Base-by-base conservation (phyloP, 2,888 invertebrate genomes). In the Agrotis exclamationis region DNA sequence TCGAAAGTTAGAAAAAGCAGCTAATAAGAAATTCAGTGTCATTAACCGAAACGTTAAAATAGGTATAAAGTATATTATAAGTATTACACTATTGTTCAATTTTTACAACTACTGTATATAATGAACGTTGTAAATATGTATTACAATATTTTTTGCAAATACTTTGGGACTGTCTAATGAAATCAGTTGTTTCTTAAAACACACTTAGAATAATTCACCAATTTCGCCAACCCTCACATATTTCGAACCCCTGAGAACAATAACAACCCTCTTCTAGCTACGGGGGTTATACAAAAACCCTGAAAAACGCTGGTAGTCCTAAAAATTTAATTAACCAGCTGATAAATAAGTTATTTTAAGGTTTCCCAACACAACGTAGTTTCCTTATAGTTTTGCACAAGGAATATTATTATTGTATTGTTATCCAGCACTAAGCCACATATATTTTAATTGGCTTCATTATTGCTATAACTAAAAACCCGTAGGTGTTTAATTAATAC, bases 401-500 rank as follows among this genome's bases (percentile, higher is more conserved):
- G 64, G 53, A 66, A 56, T 68, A n/a, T 60, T 63, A n/a, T 60
- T 63, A 45, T 57, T 65, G 33, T 47, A 45, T 53, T 48, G 47
- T 78, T 79, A 78, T 82, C 78, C 54, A 47, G 51, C n/a, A 51
- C 3, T 45, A 44, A 9, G 16, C 20, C 48, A 54, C 44, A 83
- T 54, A 69, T 28, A 82, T 84, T 84, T 82, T 82, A 82, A 82
- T 82, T 82, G 82, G 82, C 50, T 39, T 54, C 57, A 79, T 60
- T 56, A 64, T 24, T 62, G 59, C 18, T 70, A 18, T 45, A 70
- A 69, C 71, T 76, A 74, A 81, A 82, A 82, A 79, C 82, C 79
- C 74, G 74, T 79, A 58, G 57, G 60, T 74, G 56, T 63, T 80
- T 76, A 79, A 79, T 84, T 85, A 85, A 81, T 65, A 70, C 53